Evolutionary conservation across 2,888 invertebrate species (phyloP).

Genomic region (Pristionchus mayeri): DNA sequence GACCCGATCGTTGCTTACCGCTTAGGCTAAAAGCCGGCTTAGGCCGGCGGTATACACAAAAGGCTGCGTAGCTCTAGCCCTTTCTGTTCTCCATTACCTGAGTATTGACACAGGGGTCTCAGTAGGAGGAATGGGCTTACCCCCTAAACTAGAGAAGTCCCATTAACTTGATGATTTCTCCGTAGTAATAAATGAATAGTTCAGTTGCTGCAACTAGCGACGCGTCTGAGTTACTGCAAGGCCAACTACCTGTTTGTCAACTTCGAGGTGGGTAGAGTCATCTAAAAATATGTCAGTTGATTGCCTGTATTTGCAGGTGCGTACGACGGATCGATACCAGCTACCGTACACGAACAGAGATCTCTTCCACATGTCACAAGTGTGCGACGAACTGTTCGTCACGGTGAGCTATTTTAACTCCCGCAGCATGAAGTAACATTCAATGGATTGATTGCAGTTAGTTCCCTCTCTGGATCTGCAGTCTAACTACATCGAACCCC

Average conservation of each 20-base stretch:
- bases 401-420: conserved; percentile 53
- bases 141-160: no score
- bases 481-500: conserved; percentile 66
- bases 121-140: no score
- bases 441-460: conserved; percentile 53
- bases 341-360: conserved; percentile 72
- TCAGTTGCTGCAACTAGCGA: conserved; percentile 65
- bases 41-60: no score
- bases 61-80: no score
- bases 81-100: no score
- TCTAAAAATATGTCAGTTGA: background rate
- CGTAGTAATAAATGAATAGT: no score
- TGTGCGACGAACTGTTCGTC: conserved; percentile 69
- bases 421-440: background rate
- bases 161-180: no score
- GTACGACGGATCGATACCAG: conserved; percentile 72
- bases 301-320: conserved; percentile 55
- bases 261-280: conserved; percentile 59
- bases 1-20: no score
- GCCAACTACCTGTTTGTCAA: conserved; percentile 72
- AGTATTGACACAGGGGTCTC: no score
- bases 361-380: conserved; percentile 71
- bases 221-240: conserved; percentile 68
- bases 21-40: no score
- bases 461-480: conserved; percentile 74